Base-by-base conservation (phyloP, 2,797 vertebrate genomes). In the Argyrosomus regius region DNA sequence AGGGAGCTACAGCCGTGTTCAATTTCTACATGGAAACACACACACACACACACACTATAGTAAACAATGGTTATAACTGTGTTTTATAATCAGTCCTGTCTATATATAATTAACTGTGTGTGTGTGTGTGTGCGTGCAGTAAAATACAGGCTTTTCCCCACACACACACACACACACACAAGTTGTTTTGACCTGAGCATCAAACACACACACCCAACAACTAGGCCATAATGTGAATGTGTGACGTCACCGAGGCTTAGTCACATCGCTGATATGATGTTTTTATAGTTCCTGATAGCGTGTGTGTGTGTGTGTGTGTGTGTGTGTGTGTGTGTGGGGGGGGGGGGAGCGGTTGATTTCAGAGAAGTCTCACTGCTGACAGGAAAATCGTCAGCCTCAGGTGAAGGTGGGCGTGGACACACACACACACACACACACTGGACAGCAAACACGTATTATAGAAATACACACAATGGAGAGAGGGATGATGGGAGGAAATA, bases 341-440 rank as follows among this genome's bases (percentile, higher is more conserved):
- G 58, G 43, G 64, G n/a, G 67, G 46, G 78, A 26, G 74, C 1
- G 66, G 46, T 6, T 64, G 78, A 43, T 71, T 87, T 63, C 26
- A 77, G 72, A 59, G 76, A 81, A 76, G 63, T 65, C 17, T 48
- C n/a, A 46, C 3, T 46, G 18, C 77, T 83, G 72, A 81, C 75
- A 66, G 68, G 66, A 72, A 85, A 73, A 80, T 65, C 56, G 46
- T 72, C 43, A 31, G 76, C 80, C 78, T 83, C 57, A 87, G 83
- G 87, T 87, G 62, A 84, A 56, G 2, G 50, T 77, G 41, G 87
- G 83, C 9, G 60, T 84, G 77, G 70, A 69, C 63, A 65, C 18
- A 45, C 53, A 59, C 45, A 35, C 45, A 61, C 48, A 46, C n/a
- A 48, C 56, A 43, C 20, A 43, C 35, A 18, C 43, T 22, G 17